Evolutionary conservation across 1,140 invertebrate genomes (phyloP), one percentile per base, ranked within the genome.

Genomic region (Trigoniulus corallinus): DNA sequence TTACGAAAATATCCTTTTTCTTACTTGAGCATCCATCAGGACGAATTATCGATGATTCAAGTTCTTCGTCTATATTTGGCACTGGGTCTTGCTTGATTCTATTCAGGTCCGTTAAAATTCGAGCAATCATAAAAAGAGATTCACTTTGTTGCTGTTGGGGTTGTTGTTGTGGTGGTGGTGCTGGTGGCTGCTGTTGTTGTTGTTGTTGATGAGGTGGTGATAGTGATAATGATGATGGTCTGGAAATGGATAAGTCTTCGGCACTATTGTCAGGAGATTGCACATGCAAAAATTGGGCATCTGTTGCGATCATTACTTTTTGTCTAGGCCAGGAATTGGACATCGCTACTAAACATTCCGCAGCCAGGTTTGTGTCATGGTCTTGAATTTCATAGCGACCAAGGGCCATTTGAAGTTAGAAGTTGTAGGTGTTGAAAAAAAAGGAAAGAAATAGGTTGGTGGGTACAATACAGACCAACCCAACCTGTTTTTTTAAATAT

Each of bases 281-380:
- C n/a, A n/a, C n/a, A n/a, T n/a, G n/a, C n/a, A n/a, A n/a, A n/a
- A n/a, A n/a, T n/a, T n/a, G n/a, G n/a, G n/a, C n/a, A 34, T 34
- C 15, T 34, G 7, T 34, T 7, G 7, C 15, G 29, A 34, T 34
- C 7, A 15, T 7, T 34, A 15, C 15, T 34, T 7, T 25, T 42
- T 27, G 37, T 4, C 47, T 44, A 20, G 40, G 56, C 34, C 20
- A 25, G n/a, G 53, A 50, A 48, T 58, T 58, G 18, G 74, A 76
- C 72, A 77, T 75, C 37, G 73, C 71, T 49, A 77, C 62, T 47
- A 77, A 60, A 61, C 75, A 75, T 55, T 76, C 74, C 25, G 75
- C 75, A 3, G 74, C 75, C 54, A 75, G 68, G 53, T 72, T 74
- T 46, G 73, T 68, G 43, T 75, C 74, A 42, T 64, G 61, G 61